These are phyloP conservation scores for Geococcyx californianus DNA, from an alignment of 2,113 vertebrate genomes.

Conservation along the genomic window DNA sequence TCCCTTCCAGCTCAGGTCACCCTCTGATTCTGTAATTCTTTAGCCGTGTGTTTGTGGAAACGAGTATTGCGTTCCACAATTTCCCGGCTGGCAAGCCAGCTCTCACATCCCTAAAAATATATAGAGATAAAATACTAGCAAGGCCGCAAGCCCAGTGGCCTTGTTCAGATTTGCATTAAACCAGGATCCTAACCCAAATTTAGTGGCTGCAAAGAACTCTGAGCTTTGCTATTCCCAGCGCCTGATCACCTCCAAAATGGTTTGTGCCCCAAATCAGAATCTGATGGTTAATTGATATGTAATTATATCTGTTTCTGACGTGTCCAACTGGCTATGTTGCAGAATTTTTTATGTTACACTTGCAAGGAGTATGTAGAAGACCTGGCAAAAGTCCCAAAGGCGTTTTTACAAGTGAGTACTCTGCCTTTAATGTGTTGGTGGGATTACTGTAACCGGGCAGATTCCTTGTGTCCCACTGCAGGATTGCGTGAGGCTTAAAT, in stretches of 20 bases:
- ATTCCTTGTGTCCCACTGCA: background rate
- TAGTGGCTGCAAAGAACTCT: background rate
- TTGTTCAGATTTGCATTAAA: background rate
- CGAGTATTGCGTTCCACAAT: background rate
- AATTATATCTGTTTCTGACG: background rate
- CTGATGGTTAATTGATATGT: background rate
- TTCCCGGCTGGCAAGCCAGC: background rate
- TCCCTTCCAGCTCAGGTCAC: too few species aligned
- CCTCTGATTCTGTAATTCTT: background rate
- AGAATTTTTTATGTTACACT: conserved; percentile 93
- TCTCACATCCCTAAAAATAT: background rate
- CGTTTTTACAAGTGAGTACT: conserved; percentile 80
- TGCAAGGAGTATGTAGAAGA: conserved; percentile 96
- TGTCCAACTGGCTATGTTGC: background rate
- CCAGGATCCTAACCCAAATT: background rate
- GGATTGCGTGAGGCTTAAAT: background rate
- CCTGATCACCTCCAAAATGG: background rate
- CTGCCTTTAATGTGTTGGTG: background rate
- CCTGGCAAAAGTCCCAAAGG: conserved; percentile 86
- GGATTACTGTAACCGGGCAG: background rate
- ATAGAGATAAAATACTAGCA: background rate
- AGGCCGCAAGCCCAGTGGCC: background rate
- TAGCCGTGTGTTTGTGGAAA: background rate
- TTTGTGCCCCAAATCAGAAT: background rate
- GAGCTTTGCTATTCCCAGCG: background rate